These are phyloP conservation scores for Enteromius unitaeniatus DNA, from an alignment of 2,797 vertebrate genomes.

Conservation along the genomic window DNA sequence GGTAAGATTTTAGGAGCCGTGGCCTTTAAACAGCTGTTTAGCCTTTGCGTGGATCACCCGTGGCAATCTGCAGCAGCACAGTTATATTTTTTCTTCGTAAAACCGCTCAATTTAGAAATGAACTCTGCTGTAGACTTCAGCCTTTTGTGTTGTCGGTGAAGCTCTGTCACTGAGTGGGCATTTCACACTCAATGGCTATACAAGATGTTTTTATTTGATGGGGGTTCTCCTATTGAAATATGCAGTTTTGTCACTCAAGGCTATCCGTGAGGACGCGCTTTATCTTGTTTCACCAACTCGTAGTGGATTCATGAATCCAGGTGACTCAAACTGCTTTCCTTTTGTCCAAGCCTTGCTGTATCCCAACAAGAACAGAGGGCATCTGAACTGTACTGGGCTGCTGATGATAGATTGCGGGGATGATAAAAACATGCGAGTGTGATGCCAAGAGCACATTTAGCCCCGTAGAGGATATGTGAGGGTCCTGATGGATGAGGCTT, in stretches of 20 bases:
- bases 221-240: slow-evolving; percentile 34
- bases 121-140: slow-evolving; percentile 32
- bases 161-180: slow-evolving; percentile 28
- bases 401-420: slow-evolving; percentile 21
- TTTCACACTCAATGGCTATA: not conserved
- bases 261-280: slow-evolving; percentile 1
- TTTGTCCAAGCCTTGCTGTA: slow-evolving; percentile 9
- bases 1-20: slow-evolving; percentile 37
- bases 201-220: slow-evolving; percentile 40
- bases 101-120: slow-evolving; percentile 28
- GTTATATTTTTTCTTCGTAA: slow-evolving; percentile 21
- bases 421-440: slow-evolving; percentile 35
- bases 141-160: not conserved
- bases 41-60: slow-evolving; percentile 42
- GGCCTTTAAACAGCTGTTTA: slow-evolving; percentile 55
- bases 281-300: slow-evolving; percentile 30
- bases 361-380: slow-evolving; percentile 15
- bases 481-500: slow-evolving; percentile 55
- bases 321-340: not conserved
- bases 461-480: slow-evolving; percentile 22
- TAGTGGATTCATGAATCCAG: slow-evolving; percentile 14
- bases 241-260: slow-evolving; percentile 34
- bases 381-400: slow-evolving; percentile 18
- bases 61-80: slow-evolving; percentile 31
- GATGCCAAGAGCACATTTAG: slow-evolving; percentile 45